phyloP scores from a whole-genome alignment of 2,888 invertebrate species.

The Plebejus anna region DNA sequence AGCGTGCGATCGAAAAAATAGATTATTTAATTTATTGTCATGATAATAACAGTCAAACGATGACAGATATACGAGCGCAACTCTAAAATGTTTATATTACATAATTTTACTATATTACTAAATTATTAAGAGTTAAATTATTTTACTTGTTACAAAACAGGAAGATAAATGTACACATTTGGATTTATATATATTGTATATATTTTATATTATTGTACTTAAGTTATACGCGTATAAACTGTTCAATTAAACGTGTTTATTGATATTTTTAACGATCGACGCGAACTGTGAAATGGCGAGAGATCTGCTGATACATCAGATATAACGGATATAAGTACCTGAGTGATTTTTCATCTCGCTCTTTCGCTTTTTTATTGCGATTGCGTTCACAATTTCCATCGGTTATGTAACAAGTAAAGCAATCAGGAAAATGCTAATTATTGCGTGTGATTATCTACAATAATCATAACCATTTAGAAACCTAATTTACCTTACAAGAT shows the following conservation, averaged over 20 bases:
- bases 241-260: too few relatives aligned
- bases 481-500: slow-evolving; percentile 53
- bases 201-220: too few relatives aligned
- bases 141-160: slow-evolving; percentile 14
- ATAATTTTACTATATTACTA: not conserved
- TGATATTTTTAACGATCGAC: too few relatives aligned
- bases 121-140: not conserved
- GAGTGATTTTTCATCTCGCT: not conserved
- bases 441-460: slow-evolving; percentile 30
- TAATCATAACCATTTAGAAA: slow-evolving; percentile 34
- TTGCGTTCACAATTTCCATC: too few relatives aligned
- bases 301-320: too few relatives aligned
- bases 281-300: not conserved
- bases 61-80: slow-evolving; percentile 15
- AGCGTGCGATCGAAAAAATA: slow-evolving; percentile 56
- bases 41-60: slow-evolving; percentile 50
- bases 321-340: not conserved
- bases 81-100: slow-evolving; percentile 4
- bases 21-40: slow-evolving; percentile 70
- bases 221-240: not conserved
- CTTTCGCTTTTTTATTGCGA: too few relatives aligned
- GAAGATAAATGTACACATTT: not conserved
- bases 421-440: slow-evolving; percentile 30
- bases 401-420: slow-evolving; percentile 18
- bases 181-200: not conserved